Base-by-base conservation (phyloP, 1,140 invertebrate genomes). In the Brachystomella parvula region DNA sequence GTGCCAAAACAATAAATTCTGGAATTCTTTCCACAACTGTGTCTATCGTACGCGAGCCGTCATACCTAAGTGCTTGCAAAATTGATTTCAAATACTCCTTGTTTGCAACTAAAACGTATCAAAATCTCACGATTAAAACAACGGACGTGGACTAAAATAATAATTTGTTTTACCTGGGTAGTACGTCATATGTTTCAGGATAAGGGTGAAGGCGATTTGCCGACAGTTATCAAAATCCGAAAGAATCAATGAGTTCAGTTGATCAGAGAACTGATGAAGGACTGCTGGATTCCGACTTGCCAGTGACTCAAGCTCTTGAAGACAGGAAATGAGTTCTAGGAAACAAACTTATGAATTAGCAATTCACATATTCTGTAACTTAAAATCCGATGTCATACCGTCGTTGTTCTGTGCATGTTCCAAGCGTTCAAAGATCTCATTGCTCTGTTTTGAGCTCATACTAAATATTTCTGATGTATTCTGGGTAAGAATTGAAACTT, bases 1-100 rank as follows among this genome's bases (percentile, higher is more conserved):
- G 89, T 79, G 89, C 83, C 58, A 89, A 85, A 29, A 91, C 79
- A 60, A 88, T 80, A 61, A 94, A 85, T 72, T 95, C 92, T 0
- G 90, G 86, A 35, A 96, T 79, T 76, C 86, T 86, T 64, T 92
- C 90, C 17, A 96, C 78, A 47, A 89, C 87, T 6, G 86, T 86
- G 65, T 84, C 83, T 1, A 90, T 83, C 35, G 95, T 82, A 70
- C 92, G 89, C 3, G 3, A 12, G 0, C 88, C 85, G 72, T 89
- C 86, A 24, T 83, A 87, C 57, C 91, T 85, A 47, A 96, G 79
- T 75, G 89, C 92, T 69, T 88, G 84, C 35, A 95, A 82, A 73
- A 89, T 87, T 0, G 85, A 84, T 44, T 87, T 83, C 0, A 95
- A 78, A 64, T 87, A 86, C 35, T 82, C 80, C 3, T 74, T 69